A percentile compares a stretch with the other conserved stretches of the same genome.
Evolutionary conservation across 2,888 invertebrate species (phyloP).

Genomic region (Hirtodrosophila duncani): DNA sequence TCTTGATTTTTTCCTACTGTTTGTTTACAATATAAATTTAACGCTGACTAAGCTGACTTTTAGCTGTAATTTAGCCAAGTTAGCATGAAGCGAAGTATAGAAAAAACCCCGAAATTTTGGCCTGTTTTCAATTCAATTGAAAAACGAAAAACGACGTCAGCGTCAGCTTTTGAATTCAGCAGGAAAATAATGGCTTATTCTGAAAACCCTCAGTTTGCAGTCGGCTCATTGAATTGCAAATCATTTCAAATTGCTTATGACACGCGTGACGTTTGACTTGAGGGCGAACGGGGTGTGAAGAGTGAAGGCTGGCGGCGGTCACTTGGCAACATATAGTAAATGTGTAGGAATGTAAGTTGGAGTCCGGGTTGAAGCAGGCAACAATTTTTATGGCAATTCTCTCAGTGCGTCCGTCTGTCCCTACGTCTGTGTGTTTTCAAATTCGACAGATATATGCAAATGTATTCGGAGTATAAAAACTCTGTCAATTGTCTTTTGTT

Average conservation of each 20-base stretch:
- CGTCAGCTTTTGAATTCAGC: slow-evolving; percentile 23
- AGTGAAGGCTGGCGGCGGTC: not conserved
- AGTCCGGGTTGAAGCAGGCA: slow-evolving; percentile 30
- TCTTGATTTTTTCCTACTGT: slow-evolving; percentile 15
- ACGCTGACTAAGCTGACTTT: slow-evolving; percentile 56
- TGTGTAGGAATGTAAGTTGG: slow-evolving; percentile 2
- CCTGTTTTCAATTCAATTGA: slow-evolving; percentile 42
- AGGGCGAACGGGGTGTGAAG: not conserved
- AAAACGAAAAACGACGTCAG: slow-evolving; percentile 36
- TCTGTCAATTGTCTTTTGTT: slow-evolving; percentile 35
- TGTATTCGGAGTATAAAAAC: too few species aligned
- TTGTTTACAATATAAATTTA: slow-evolving; percentile 30
- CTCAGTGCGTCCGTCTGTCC: not conserved
- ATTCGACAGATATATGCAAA: slow-evolving; percentile 35
- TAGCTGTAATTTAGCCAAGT: slow-evolving; percentile 57
- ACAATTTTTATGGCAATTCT: slow-evolving; percentile 14
- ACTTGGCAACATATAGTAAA: slow-evolving; percentile 16
- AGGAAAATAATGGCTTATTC: too few species aligned
- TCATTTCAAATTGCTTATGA: slow-evolving; percentile 37
- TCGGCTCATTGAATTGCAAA: slow-evolving; percentile 54
- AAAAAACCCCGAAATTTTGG: slow-evolving; percentile 19
- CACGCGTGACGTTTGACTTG: slow-evolving; percentile 11
- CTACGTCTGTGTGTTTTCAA: not conserved
- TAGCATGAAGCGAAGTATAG: slow-evolving; percentile 41
- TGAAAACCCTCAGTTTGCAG: slow-evolving; percentile 2